Evolutionary conservation across 2,113 vertebrate genomes (phyloP).

Genomic region (Galemys pyrenaicus): DNA sequence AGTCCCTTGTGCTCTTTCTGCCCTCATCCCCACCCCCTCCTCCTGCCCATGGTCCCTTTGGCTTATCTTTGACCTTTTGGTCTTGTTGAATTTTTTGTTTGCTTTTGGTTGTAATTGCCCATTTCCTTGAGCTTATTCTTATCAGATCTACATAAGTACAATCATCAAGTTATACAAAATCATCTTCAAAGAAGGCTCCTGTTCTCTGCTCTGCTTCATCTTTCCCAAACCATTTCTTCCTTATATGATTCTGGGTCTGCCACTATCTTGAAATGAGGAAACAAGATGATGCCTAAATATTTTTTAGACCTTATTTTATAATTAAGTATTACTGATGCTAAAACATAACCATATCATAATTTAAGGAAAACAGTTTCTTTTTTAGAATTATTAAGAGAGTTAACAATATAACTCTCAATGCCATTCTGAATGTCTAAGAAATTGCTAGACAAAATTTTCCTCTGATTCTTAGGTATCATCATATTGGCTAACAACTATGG

Average conservation of each 20-base stretch:
- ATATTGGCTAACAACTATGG: background rate
- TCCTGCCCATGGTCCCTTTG: too few species aligned
- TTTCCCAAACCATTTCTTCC: background rate
- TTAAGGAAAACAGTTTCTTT: slow-evolving; percentile 9
- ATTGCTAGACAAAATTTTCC: background rate
- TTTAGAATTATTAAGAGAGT: background rate
- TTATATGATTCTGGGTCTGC: background rate
- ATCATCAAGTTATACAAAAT: background rate
- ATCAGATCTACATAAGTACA: background rate
- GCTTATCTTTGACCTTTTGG: too few species aligned
- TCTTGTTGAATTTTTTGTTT: too few species aligned
- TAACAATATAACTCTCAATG: background rate
- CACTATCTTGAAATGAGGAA: background rate
- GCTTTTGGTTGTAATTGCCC: too few species aligned
- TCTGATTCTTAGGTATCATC: background rate
- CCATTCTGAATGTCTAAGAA: background rate
- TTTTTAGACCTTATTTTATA: background rate
- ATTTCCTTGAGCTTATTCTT: too few species aligned
- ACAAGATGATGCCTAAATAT: background rate
- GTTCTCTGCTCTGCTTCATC: background rate
- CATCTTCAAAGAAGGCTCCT: background rate
- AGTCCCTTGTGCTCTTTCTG: too few species aligned
- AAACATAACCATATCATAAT: background rate
- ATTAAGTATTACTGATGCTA: background rate
- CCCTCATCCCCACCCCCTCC: too few species aligned